phyloP scores from a whole-genome alignment of 2,797 vertebrate genomes.

The Thunnus albacares region DNA sequence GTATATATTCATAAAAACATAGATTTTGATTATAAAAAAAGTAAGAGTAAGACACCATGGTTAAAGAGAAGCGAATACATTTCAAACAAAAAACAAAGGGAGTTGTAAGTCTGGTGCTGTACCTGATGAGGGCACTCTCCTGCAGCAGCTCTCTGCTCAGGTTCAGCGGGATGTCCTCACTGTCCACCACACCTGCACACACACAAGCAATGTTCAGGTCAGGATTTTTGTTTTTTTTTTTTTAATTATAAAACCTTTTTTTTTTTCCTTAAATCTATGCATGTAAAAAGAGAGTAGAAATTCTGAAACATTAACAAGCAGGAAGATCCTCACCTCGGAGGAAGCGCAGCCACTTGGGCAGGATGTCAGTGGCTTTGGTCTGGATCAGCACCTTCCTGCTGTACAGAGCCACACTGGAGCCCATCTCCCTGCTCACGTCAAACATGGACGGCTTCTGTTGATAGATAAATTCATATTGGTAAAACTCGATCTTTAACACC shows the following conservation, averaged over 20 bases:
- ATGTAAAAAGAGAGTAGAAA: no score
- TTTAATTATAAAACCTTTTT: no score
- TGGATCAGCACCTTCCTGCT: conserved; percentile 97
- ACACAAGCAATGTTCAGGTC: not conserved
- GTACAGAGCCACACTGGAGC: conserved; percentile 93
- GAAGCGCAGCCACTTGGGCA: conserved; percentile 98
- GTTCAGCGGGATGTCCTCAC: conserved; percentile 97
- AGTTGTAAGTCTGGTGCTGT: conserved; percentile 19
- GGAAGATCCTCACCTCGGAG: conserved; percentile 86
- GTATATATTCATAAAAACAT: not conserved
- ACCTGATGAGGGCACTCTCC: conserved; percentile 96
- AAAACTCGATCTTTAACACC: not conserved
- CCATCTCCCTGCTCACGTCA: conserved; percentile 96
- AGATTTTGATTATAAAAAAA: not conserved
- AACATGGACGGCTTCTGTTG: conserved; percentile 96
- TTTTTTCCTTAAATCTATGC: not conserved
- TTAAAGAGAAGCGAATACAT: not conserved
- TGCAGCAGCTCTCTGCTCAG: conserved; percentile 98
- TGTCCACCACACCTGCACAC: conserved; percentile 95
- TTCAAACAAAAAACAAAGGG: not conserved
- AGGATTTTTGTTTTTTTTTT: not conserved
- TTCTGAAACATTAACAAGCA: no score
- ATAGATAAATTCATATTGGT: not conserved
- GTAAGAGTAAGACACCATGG: fast-evolving
- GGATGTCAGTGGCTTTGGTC: conserved; percentile 94